Conservation (phyloP, 2,888 invertebrate species). For the Pycnomerus fuliginosus region DNA sequence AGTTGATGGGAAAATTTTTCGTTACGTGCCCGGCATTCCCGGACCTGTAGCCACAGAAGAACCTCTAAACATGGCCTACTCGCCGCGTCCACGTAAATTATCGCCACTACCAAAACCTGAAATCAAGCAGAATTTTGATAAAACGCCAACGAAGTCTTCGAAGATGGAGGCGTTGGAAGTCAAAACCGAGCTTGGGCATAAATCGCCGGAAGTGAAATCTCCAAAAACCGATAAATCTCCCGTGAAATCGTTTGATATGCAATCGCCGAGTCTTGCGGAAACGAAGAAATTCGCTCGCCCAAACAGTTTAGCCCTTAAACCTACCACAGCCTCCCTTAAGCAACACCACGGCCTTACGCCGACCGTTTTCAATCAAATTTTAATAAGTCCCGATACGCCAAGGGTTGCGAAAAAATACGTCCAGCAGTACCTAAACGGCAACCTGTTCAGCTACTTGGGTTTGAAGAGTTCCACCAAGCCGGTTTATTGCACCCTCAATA, state of each 20-base stretch:
- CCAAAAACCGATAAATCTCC: conserved; percentile 21
- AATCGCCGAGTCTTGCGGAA: conserved; percentile 25
- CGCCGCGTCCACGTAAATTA: too few species aligned
- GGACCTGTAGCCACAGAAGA: conserved; percentile 64
- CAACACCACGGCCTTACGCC: conserved; percentile 80
- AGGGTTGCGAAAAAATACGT: conserved; percentile 86
- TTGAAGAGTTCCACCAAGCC: conserved; percentile 87
- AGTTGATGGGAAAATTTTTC: conserved; percentile 73
- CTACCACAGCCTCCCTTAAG: conserved; percentile 79
- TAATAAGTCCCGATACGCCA: conserved; percentile 90
- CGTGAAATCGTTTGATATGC: conserved; percentile 7
- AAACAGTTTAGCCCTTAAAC: conserved; percentile 79
- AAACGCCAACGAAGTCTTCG: conserved; percentile 1
- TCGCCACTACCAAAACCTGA: conserved; percentile 2
- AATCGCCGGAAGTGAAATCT: conserved; percentile 28
- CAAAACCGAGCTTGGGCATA: conserved; percentile 29
- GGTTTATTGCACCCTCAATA: conserved; percentile 90
- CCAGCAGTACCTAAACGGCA: conserved; percentile 85
- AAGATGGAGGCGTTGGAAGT: conserved; percentile 32
- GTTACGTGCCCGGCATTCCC: conserved; percentile 85
- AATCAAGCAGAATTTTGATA: too few species aligned
- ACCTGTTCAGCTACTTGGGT: conserved; percentile 88
- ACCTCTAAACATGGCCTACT: conserved; percentile 33
- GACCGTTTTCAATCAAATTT: conserved; percentile 76
- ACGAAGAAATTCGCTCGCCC: conserved; percentile 75